phyloP scores from a whole-genome alignment of 2,113 vertebrate species.

The Elephas maximus region DNA sequence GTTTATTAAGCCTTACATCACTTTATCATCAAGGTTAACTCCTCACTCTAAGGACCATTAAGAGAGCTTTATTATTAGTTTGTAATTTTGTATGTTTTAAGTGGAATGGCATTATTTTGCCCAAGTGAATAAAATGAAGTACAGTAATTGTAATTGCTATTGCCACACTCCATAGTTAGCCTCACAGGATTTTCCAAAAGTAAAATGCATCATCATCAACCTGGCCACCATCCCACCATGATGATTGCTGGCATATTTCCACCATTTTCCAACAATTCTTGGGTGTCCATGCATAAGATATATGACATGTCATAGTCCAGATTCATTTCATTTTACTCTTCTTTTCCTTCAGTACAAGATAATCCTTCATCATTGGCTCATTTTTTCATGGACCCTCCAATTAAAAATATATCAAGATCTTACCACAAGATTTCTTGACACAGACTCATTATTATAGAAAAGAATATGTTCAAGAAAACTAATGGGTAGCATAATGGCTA shows the following conservation, averaged over 20 bases:
- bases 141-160: slow-evolving; percentile 81
- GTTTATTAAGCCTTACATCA: slow-evolving; percentile 80
- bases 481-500: slow-evolving; percentile 71
- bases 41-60: slow-evolving; percentile 80
- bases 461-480: slow-evolving; percentile 71
- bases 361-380: slow-evolving; percentile 80
- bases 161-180: slow-evolving; percentile 72
- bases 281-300: slow-evolving; percentile 65
- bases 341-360: slow-evolving; percentile 65
- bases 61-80: slow-evolving; percentile 82
- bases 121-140: slow-evolving; percentile 85
- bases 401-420: slow-evolving; percentile 81
- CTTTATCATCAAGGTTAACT: slow-evolving; percentile 85
- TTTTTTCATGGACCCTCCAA: slow-evolving; percentile 69
- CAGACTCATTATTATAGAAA: slow-evolving; percentile 75
- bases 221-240: slow-evolving; percentile 57
- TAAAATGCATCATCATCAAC: slow-evolving; percentile 78
- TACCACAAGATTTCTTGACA: slow-evolving; percentile 74
- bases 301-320: slow-evolving; percentile 49
- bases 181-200: slow-evolving; percentile 80
- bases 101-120: slow-evolving; percentile 84
- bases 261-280: slow-evolving; percentile 71
- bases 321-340: slow-evolving; percentile 74
- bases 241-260: slow-evolving; percentile 70
- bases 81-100: slow-evolving; percentile 84